Evolutionary conservation across 92 coral and sea anemone genomes (phyloP).

Genomic region (Palythoa caribaeorum): DNA sequence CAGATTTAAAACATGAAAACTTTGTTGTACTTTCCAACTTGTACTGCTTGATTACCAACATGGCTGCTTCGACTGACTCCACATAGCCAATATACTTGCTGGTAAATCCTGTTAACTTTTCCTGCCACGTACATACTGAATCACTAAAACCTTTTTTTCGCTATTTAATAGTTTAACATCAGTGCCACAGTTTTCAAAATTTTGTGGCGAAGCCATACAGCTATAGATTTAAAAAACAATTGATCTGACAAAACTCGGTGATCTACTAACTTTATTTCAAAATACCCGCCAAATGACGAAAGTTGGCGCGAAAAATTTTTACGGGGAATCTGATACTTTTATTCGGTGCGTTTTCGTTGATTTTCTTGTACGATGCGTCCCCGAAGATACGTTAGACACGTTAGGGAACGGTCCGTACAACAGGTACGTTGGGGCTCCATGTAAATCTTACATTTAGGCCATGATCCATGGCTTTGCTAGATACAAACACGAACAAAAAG

Average conservation of each 20-base stretch:
- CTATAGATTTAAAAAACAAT: background rate
- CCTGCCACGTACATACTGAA: slow-evolving; percentile 17
- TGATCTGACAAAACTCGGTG: slow-evolving; percentile 23
- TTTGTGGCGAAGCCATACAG: background rate
- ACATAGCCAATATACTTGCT: slow-evolving; percentile 32
- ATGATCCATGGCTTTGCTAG: background rate
- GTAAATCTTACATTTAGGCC: background rate
- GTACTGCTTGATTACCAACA: background rate
- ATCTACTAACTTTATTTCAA: slow-evolving; percentile 11
- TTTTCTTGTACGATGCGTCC: background rate
- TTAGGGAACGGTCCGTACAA: background rate
- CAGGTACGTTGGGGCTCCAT: background rate
- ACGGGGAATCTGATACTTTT: background rate
- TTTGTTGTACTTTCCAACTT: slow-evolving; percentile 2
- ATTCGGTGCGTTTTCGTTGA: background rate
- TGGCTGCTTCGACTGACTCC: slow-evolving; percentile 25
- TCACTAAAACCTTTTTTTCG: slow-evolving; percentile 13
- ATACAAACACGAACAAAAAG: background rate
- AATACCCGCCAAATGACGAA: slow-evolving; percentile 8
- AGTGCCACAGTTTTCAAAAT: background rate
- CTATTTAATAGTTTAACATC: background rate
- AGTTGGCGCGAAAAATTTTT: slow-evolving; percentile 7
- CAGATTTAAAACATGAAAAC: slow-evolving; percentile 19
- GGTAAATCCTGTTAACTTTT: slow-evolving; percentile 14
- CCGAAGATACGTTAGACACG: background rate